These are phyloP conservation scores for Pharmacophagus antenor DNA, from an alignment of 2,888 invertebrate genomes.

Conservation along the genomic window DNA sequence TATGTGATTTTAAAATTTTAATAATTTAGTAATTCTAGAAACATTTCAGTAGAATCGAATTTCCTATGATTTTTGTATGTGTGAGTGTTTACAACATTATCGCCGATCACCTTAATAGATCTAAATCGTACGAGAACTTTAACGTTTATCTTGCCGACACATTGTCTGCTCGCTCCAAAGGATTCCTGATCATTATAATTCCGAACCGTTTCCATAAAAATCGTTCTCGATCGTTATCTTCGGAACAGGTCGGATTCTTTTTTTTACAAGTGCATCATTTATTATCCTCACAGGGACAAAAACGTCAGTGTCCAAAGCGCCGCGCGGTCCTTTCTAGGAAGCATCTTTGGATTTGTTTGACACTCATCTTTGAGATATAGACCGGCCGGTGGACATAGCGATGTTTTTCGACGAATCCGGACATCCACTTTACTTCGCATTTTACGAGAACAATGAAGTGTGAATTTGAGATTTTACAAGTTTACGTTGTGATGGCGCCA, in stretches of 20 bases:
- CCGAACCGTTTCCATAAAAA: slow-evolving; percentile 79
- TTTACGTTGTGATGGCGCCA: slow-evolving; percentile 45
- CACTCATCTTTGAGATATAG: slow-evolving; percentile 75
- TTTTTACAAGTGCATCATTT: slow-evolving; percentile 72
- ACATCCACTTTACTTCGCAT: slow-evolving; percentile 47
- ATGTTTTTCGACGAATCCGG: slow-evolving; percentile 57
- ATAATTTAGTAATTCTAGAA: background rate
- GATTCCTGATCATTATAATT: slow-evolving; percentile 77
- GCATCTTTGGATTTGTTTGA: slow-evolving; percentile 72
- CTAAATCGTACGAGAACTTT: slow-evolving; percentile 43
- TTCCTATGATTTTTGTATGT: slow-evolving; percentile 13
- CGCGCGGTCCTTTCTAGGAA: slow-evolving; percentile 77
- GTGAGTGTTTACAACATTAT: slow-evolving; percentile 12
- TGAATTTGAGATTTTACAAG: slow-evolving; percentile 60
- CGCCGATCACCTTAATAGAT: slow-evolving; percentile 27
- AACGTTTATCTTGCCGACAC: slow-evolving; percentile 62
- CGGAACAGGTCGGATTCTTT: slow-evolving; percentile 78
- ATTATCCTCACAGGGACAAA: slow-evolving; percentile 77
- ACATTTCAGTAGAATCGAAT: background rate
- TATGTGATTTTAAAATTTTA: background rate
- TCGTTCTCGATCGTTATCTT: slow-evolving; percentile 75
- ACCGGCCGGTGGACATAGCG: slow-evolving; percentile 59
- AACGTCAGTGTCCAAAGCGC: slow-evolving; percentile 74
- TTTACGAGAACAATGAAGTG: slow-evolving; percentile 61
- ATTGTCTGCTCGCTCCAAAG: slow-evolving; percentile 78